Percentiles rank a stretch among this genome's conserved stretches.
Conservation (phyloP, 2,888 invertebrate genomes). For the Tillus elongatus region DNA sequence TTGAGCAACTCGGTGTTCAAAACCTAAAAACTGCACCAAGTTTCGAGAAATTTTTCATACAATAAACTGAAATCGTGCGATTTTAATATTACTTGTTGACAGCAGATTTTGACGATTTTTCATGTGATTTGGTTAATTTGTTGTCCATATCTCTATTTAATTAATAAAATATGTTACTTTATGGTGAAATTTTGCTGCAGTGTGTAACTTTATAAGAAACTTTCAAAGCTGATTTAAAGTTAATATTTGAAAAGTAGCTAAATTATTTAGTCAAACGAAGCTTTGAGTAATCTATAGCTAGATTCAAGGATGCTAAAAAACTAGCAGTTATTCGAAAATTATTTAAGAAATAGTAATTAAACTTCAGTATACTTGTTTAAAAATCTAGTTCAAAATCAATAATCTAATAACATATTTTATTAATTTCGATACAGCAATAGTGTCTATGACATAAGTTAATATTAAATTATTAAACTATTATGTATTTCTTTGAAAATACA, state of each 20-base stretch:
- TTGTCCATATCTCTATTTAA: conserved; percentile 25
- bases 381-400: no score
- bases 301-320: no score
- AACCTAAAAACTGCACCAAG: conserved; percentile 25
- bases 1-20: conserved; percentile 32
- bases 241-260: no score
- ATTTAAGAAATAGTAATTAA: no score
- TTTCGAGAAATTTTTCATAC: conserved; percentile 11
- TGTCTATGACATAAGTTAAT: conserved; percentile 33
- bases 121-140: conserved; percentile 23
- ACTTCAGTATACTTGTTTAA: no score
- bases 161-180: conserved; percentile 27
- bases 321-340: no score
- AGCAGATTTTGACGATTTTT: conserved; percentile 28
- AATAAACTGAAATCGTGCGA: conserved; percentile 22
- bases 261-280: no score
- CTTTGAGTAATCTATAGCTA: no score
- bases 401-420: conserved; percentile 31
- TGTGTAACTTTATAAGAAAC: no score
- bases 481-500: conserved; percentile 39
- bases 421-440: conserved; percentile 26
- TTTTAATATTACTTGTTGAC: conserved; percentile 22
- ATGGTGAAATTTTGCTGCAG: no score
- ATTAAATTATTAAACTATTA: conserved; percentile 36
- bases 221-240: no score